Evolutionary conservation across 2,888 invertebrate genomes (phyloP).

Genomic region (Allophyes oxyacanthae): DNA sequence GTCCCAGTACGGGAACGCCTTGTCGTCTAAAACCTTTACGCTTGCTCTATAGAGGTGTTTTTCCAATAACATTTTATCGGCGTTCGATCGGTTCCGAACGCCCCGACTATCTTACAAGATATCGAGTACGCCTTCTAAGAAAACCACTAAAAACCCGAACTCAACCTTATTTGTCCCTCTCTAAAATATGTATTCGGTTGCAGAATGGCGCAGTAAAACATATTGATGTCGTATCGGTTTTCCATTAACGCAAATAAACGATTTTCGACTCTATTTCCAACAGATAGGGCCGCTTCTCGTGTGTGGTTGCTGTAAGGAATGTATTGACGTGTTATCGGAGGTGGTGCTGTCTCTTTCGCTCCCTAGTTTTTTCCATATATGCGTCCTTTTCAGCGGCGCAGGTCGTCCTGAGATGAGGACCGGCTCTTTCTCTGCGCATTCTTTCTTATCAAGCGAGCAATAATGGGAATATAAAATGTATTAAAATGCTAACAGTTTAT

Average conservation of each 20-base stretch:
- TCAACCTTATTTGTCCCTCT: conserved; percentile 65
- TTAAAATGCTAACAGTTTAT: conserved; percentile 69
- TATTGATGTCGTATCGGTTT: conserved; percentile 89
- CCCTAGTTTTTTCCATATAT: conserved; percentile 74
- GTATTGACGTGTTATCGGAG: conserved; percentile 89
- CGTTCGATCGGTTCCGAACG: conserved; percentile 87
- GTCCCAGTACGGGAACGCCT: conserved; percentile 81
- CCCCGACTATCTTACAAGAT: conserved; percentile 89
- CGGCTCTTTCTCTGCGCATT: conserved; percentile 86
- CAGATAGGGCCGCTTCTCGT: conserved; percentile 67
- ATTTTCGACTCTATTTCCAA: conserved; percentile 65
- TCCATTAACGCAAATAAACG: conserved; percentile 77
- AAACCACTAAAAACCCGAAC: conserved; percentile 63
- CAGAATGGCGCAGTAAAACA: conserved; percentile 75
- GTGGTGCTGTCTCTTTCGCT: conserved; percentile 81
- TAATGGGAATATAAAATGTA: conserved; percentile 75
- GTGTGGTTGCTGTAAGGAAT: conserved; percentile 77
- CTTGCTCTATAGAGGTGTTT: conserved; percentile 83
- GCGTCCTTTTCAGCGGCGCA: conserved; percentile 84
- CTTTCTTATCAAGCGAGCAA: conserved; percentile 81
- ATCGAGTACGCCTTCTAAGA: conserved; percentile 88
- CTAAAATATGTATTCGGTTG: conserved; percentile 69
- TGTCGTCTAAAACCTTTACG: conserved; percentile 74
- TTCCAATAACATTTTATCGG: conserved; percentile 85
- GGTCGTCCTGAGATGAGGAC: conserved; percentile 82